A percentile compares a stretch with the other conserved stretches of the same genome.
Conservation (phyloP, 1,140 invertebrate species). For the Aricia agestis region DNA sequence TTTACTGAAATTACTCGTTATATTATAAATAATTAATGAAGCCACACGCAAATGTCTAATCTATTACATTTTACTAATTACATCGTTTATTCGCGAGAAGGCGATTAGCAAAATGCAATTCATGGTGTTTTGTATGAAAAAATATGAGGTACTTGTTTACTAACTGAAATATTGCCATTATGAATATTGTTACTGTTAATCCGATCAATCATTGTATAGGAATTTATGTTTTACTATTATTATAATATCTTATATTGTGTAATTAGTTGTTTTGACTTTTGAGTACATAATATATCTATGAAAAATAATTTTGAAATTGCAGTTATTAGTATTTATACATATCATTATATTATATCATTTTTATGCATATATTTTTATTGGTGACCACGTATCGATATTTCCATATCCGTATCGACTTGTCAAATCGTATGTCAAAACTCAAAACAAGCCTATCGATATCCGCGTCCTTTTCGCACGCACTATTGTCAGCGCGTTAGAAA, state of each 20-base stretch:
- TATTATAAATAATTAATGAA: constrained; percentile 3
- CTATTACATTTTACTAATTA: background rate
- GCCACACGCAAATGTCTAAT: constrained; percentile 9
- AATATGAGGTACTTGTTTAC: background rate
- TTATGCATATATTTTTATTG: no score
- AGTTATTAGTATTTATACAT: no score
- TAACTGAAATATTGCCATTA: background rate
- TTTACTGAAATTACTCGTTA: background rate
- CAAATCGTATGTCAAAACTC: no score
- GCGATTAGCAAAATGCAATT: background rate
- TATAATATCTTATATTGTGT: no score
- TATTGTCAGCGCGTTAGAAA: constrained; percentile 20
- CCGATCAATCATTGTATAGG: no score
- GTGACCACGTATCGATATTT: background rate
- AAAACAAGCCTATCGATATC: background rate
- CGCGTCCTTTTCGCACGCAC: background rate
- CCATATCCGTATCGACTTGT: background rate
- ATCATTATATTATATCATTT: no score
- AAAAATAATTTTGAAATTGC: no score
- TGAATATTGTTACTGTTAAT: no score
- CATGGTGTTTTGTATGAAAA: background rate
- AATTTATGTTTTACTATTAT: no score
- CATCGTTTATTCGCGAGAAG: background rate
- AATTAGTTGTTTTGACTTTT: no score
- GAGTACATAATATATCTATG: no score